phyloP scores from a whole-genome alignment of 2,888 invertebrate genomes.

The Diachrysia chrysitis region DNA sequence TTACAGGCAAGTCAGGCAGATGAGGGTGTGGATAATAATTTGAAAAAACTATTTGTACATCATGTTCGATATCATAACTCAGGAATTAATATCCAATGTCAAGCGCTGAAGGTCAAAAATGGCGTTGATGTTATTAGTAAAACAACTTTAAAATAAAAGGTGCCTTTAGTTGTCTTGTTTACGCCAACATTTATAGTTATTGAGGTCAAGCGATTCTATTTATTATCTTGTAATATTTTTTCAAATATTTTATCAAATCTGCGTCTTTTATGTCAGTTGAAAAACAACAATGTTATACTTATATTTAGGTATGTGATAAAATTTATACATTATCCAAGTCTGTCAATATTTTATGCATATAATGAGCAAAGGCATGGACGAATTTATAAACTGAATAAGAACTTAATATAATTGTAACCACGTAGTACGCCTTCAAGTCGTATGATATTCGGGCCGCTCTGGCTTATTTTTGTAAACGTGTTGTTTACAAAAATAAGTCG shows the following conservation, averaged over 20 bases:
- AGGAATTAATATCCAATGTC: too few relatives aligned
- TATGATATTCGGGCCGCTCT: constrained; percentile 17
- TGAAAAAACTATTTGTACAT: too few relatives aligned
- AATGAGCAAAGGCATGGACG: not conserved
- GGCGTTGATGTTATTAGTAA: not conserved
- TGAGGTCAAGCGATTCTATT: not conserved
- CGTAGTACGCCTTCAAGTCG: not conserved
- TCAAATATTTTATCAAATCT: too few relatives aligned
- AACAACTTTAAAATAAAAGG: not conserved
- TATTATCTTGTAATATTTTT: not conserved
- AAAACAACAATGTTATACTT: too few relatives aligned
- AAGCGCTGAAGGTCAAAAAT: not conserved
- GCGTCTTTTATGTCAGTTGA: too few relatives aligned
- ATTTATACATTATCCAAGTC: not conserved
- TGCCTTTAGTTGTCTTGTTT: not conserved
- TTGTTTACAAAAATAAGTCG: constrained; percentile 55
- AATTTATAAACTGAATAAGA: too few relatives aligned
- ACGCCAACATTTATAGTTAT: not conserved
- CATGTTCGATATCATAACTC: too few relatives aligned
- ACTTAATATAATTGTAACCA: not conserved
- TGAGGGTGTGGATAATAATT: too few relatives aligned
- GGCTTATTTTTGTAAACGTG: constrained; percentile 28
- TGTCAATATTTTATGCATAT: not conserved
- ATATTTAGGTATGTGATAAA: too few relatives aligned
- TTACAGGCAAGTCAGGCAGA: too few relatives aligned